A percentile compares a stretch with the other conserved stretches of the same genome.
phyloP scores from a whole-genome alignment of 2,888 invertebrate genomes.

The Cremastobaeus sp. region DNA sequence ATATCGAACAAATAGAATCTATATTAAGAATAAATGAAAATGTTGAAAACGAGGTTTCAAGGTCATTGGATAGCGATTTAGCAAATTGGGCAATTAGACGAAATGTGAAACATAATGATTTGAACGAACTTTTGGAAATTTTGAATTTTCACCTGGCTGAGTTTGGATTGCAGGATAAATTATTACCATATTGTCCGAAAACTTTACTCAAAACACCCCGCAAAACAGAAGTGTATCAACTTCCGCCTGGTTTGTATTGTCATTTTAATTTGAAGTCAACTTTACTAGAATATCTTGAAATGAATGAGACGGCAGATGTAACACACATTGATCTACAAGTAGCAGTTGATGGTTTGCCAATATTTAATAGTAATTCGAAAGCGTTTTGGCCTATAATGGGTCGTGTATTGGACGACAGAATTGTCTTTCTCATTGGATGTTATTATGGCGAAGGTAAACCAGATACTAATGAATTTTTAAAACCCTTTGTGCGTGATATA shows the following conservation, averaged over 20 bases:
- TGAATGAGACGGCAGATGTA: no score
- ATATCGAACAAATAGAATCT: no score
- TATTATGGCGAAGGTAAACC: slow-evolving; percentile 9
- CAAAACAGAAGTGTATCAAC: background rate
- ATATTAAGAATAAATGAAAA: no score
- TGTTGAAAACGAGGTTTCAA: no score
- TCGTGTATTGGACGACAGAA: background rate
- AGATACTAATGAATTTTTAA: slow-evolving; percentile 4
- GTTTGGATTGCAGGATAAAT: no score
- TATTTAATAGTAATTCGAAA: background rate
- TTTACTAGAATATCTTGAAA: slow-evolving; percentile 3
- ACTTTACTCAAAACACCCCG: slow-evolving; percentile 25
- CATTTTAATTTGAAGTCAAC: slow-evolving; percentile 9
- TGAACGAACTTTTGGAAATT: no score
- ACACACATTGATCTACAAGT: background rate
- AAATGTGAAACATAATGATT: no score
- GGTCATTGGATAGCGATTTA: no score
- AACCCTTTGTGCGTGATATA: background rate
- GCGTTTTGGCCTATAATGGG: slow-evolving; percentile 1
- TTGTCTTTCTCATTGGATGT: slow-evolving; percentile 5
- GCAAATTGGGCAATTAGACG: no score
- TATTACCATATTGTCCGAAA: no score
- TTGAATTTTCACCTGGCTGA: no score
- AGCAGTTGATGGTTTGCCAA: background rate
- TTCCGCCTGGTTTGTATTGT: slow-evolving; percentile 14